Evolutionary conservation across 2,113 vertebrate genomes (phyloP).

Genomic region (Alligator sinensis): DNA sequence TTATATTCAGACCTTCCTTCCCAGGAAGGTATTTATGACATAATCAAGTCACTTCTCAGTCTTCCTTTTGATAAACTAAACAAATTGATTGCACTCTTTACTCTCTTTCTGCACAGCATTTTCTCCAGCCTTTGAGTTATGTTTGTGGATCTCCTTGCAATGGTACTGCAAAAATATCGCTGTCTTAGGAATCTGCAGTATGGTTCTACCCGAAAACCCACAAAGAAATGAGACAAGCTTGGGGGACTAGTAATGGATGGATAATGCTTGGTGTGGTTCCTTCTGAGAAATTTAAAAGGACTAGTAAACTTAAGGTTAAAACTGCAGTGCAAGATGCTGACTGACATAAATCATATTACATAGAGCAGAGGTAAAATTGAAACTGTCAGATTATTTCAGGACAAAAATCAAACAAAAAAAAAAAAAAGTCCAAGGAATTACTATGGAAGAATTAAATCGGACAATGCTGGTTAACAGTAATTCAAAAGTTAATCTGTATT

Average conservation of each 20-base stretch:
- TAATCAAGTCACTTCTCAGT: not conserved
- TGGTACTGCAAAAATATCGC: not conserved
- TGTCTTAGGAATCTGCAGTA: not conserved
- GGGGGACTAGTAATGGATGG: not conserved
- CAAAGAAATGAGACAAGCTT: not conserved
- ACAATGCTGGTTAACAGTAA: slow-evolving; percentile 15
- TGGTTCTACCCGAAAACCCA: not conserved
- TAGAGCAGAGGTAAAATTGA: not conserved
- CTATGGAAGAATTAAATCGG: slow-evolving; percentile 46
- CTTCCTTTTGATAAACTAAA: not conserved
- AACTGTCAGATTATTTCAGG: slow-evolving; percentile 44
- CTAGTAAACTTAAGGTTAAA: not conserved
- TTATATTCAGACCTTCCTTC: not conserved
- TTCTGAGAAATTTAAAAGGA: slow-evolving; percentile 11
- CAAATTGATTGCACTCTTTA: not conserved
- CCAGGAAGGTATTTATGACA: not conserved
- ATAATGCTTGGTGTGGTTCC: not conserved
- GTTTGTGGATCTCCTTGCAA: not conserved
- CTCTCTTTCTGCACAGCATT: not conserved
- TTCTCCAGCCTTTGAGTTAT: not conserved
- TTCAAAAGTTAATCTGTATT: slow-evolving; percentile 66
- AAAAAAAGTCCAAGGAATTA: slow-evolving; percentile 2
- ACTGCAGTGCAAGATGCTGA: not conserved
- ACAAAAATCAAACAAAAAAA: not conserved
- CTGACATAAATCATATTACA: not conserved